Evolutionary conservation across 1,140 invertebrate genomes (phyloP).

Genomic region (Lanistes nyassanus): DNA sequence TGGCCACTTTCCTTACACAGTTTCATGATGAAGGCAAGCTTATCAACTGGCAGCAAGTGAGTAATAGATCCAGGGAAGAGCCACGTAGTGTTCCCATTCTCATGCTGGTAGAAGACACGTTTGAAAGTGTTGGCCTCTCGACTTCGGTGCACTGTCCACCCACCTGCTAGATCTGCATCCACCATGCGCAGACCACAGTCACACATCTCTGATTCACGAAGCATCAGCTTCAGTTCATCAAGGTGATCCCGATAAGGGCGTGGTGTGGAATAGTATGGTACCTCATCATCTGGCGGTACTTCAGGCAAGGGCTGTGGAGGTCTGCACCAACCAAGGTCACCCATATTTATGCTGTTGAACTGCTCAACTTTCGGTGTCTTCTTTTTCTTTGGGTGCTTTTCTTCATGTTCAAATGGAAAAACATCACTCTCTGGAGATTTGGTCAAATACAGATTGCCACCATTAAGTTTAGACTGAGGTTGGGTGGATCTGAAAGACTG

Average conservation of each 20-base stretch:
- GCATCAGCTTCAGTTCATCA: slow-evolving; percentile 18
- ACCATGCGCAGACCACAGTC: slow-evolving; percentile 19
- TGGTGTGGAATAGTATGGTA: slow-evolving; percentile 15
- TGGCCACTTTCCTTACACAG: slow-evolving; percentile 10
- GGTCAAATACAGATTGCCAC: no score
- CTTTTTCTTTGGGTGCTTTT: background rate
- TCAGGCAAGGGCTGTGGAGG: slow-evolving; percentile 6
- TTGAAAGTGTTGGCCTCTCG: slow-evolving; percentile 1
- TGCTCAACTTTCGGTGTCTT: background rate
- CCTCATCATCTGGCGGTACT: background rate
- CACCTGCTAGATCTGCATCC: slow-evolving; percentile 11
- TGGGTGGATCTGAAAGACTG: no score
- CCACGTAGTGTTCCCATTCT: slow-evolving; percentile 21
- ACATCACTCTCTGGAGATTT: no score
- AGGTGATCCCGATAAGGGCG: slow-evolving; percentile 13
- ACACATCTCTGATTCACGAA: slow-evolving; percentile 13
- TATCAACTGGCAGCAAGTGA: background rate
- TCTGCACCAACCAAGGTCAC: slow-evolving; percentile 10
- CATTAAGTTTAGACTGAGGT: no score
- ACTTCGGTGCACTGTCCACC: slow-evolving; percentile 20
- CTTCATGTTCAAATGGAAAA: background rate
- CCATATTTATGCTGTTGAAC: background rate
- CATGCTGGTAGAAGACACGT: slow-evolving; percentile 17
- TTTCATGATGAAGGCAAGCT: background rate
- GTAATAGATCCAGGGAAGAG: background rate